Conservation (phyloP, 2,113 vertebrate genomes). For the Myotis lucifugus region DNA sequence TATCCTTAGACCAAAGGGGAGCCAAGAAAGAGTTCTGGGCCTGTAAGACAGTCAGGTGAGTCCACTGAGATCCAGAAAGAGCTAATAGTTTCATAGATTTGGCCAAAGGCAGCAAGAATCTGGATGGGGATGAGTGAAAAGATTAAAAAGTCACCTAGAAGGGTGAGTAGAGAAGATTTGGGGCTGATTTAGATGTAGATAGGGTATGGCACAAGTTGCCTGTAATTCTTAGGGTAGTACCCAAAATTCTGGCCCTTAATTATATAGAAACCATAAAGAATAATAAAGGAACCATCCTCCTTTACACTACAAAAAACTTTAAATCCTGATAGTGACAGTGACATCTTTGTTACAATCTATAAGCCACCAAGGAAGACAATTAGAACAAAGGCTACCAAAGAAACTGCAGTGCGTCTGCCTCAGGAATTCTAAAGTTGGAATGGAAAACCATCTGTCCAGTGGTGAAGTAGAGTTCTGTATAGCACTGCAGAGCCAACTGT, state of each 20-base stretch:
- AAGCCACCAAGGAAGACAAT: not conserved
- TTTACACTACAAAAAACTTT: not conserved
- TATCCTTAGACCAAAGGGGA: not conserved
- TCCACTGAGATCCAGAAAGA: not conserved
- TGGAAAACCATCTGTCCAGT: accelerated
- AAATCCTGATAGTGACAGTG: not conserved
- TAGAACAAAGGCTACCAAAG: not conserved
- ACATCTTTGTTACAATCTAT: not conserved
- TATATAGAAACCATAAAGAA: not conserved
- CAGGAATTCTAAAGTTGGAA: no score
- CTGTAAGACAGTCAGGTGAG: not conserved
- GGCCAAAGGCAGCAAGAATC: not conserved
- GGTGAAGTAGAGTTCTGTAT: not conserved
- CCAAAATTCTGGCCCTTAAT: not conserved
- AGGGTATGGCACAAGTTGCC: not conserved
- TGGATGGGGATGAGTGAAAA: not conserved
- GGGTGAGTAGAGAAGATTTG: not conserved
- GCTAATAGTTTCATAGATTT: not conserved
- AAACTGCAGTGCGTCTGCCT: not conserved
- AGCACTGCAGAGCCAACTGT: no score
- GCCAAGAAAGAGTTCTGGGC: not conserved
- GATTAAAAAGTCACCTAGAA: not conserved
- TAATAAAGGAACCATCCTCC: not conserved
- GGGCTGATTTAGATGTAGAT: not conserved
- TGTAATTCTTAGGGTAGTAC: not conserved